These are phyloP conservation scores for Manis javanica DNA, from an alignment of 2,797 vertebrate genomes.

Conservation along the genomic window DNA sequence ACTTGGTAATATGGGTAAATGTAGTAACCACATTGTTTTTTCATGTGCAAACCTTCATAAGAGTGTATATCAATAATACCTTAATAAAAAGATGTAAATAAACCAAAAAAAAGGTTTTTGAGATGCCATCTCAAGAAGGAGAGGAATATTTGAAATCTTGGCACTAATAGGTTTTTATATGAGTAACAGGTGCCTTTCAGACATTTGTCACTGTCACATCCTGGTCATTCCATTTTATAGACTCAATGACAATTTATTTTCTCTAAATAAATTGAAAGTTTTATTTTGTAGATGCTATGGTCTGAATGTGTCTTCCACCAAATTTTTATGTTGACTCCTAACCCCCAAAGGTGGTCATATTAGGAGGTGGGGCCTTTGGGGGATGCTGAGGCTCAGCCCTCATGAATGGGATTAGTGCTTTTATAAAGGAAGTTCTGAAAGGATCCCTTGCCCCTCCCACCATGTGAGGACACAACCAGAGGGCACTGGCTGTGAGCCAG, in stretches of 20 bases:
- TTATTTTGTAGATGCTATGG: slow-evolving; percentile 2
- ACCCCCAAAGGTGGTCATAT: neutral
- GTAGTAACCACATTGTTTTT: too few species aligned
- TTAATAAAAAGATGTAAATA: too few species aligned
- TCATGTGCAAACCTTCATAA: too few species aligned
- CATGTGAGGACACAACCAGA: neutral
- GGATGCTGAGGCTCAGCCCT: neutral
- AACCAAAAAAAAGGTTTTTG: neutral
- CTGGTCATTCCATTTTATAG: neutral
- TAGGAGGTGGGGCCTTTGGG: neutral
- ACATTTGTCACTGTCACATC: neutral
- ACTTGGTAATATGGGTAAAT: too few species aligned
- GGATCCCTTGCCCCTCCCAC: neutral
- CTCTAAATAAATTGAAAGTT: neutral
- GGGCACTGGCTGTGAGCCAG: neutral
- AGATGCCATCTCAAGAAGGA: neutral
- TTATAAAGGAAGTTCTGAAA: neutral
- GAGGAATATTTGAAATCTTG: slow-evolving; percentile 1
- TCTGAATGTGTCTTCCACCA: neutral
- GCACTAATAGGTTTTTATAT: neutral
- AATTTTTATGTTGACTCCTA: neutral
- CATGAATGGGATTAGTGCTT: neutral
- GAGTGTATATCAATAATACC: too few species aligned
- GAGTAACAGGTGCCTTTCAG: neutral
- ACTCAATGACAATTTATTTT: neutral